Percentiles rank a stretch among this genome's conserved stretches.
phyloP scores from a whole-genome alignment of 2,888 invertebrate species.

The Epistrophe eligans region DNA sequence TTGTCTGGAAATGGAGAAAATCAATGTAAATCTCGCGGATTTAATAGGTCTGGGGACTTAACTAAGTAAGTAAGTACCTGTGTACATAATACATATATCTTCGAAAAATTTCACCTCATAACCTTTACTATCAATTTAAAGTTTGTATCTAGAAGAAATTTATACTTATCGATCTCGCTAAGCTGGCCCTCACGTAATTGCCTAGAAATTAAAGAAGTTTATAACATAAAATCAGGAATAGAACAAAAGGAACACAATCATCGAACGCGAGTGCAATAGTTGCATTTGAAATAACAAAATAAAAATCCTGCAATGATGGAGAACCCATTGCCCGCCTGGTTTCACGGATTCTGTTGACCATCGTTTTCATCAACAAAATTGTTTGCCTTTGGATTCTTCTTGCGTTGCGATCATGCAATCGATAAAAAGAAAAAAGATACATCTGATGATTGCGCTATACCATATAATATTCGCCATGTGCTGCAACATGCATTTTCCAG shows the following conservation, averaged over 20 bases:
- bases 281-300: constrained; percentile 13
- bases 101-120: too few relatives aligned
- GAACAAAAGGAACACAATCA: constrained; percentile 56
- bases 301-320: constrained; percentile 41
- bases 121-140: too few relatives aligned
- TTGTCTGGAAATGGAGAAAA: too few relatives aligned
- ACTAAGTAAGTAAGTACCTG: too few relatives aligned
- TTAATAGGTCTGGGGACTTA: too few relatives aligned
- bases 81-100: too few relatives aligned
- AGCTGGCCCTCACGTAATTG: neutral
- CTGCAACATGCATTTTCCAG: constrained; percentile 38
- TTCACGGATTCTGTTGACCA: neutral
- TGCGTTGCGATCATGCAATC: constrained; percentile 57
- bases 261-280: constrained; percentile 41
- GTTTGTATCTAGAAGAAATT: too few relatives aligned
- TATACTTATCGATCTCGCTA: too few relatives aligned
- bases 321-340: neutral
- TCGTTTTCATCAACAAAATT: constrained; percentile 65
- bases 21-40: too few relatives aligned
- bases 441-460: constrained; percentile 54
- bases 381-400: constrained; percentile 62
- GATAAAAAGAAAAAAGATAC: constrained; percentile 62
- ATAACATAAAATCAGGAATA: constrained; percentile 34
- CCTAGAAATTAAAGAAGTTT: neutral
- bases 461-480: constrained; percentile 54